These are phyloP conservation scores for Rhopalosiphum padi DNA, from an alignment of 1,140 invertebrate genomes.

Conservation along the genomic window DNA sequence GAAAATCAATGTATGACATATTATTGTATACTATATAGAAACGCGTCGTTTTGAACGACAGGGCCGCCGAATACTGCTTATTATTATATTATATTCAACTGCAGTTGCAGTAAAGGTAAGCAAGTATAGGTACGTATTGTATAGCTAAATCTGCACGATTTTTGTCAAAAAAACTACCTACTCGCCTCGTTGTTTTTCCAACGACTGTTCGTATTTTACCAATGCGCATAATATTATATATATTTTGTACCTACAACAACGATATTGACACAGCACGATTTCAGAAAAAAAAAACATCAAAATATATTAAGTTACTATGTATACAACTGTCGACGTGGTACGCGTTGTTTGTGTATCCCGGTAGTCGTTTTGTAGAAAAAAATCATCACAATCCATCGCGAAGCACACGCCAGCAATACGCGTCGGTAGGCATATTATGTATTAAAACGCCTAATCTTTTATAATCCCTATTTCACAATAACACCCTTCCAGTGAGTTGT, in stretches of 20 bases:
- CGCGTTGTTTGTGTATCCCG: too few species aligned
- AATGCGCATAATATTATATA: too few species aligned
- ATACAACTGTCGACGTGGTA: not conserved
- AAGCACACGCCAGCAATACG: not conserved
- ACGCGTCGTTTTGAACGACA: too few species aligned
- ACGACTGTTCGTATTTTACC: not conserved
- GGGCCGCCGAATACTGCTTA: too few species aligned
- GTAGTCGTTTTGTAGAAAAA: not conserved
- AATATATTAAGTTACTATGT: not conserved
- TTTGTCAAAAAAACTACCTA: not conserved
- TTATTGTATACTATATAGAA: too few species aligned
- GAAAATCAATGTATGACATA: too few species aligned
- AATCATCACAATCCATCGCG: not conserved
- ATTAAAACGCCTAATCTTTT: not conserved
- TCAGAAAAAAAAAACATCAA: not conserved
- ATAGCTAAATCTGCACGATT: not conserved
- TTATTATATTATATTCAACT: not conserved
- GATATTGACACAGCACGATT: too few species aligned
- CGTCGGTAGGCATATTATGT: not conserved
- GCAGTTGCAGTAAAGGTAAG: not conserved
- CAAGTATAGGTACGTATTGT: not conserved
- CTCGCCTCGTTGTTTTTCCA: not conserved
- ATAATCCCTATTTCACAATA: conserved; percentile 7
- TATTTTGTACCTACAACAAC: not conserved
- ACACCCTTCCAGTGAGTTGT: not conserved